Evolutionary conservation across 2,888 invertebrate species (phyloP).

Genomic region (Drosophila incognita): DNA sequence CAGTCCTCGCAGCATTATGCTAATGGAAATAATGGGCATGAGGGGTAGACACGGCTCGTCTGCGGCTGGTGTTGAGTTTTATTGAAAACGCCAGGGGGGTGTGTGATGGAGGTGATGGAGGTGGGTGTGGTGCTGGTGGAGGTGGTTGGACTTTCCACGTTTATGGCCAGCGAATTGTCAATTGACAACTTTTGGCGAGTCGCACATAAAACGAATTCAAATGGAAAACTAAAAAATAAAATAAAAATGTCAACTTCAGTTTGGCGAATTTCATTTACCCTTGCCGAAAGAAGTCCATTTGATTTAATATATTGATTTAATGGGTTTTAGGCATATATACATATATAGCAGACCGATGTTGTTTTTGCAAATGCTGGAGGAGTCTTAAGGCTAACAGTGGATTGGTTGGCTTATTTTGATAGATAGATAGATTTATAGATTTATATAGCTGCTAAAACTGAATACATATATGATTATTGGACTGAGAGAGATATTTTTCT

Average conservation of each 20-base stretch:
- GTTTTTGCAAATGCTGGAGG: background rate
- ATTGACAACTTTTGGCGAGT: slow-evolving; percentile 75
- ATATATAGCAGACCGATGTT: background rate
- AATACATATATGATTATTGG: background rate
- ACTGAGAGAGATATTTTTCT: too few relatives aligned
- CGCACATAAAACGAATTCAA: slow-evolving; percentile 77
- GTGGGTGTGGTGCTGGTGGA: slow-evolving; percentile 4
- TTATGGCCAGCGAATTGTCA: slow-evolving; percentile 67
- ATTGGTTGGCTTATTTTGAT: too few relatives aligned
- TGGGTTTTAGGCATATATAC: background rate
- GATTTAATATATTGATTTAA: too few relatives aligned
- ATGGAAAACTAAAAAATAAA: slow-evolving; percentile 71
- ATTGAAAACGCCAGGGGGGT: slow-evolving; percentile 56
- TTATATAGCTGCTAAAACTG: background rate
- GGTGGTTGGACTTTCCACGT: slow-evolving; percentile 35
- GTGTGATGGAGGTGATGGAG: background rate
- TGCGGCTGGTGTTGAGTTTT: slow-evolving; percentile 71
- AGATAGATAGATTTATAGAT: too few relatives aligned
- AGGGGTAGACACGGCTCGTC: slow-evolving; percentile 26
- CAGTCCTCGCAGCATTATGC: slow-evolving; percentile 71
- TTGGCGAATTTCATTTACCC: background rate
- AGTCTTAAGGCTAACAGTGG: too few relatives aligned
- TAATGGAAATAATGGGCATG: slow-evolving; percentile 67
- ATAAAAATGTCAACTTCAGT: slow-evolving; percentile 9
- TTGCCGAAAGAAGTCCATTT: background rate